Evolutionary conservation across 2,113 vertebrate species (phyloP).

Genomic region (Tricholaema leucomelas): DNA sequence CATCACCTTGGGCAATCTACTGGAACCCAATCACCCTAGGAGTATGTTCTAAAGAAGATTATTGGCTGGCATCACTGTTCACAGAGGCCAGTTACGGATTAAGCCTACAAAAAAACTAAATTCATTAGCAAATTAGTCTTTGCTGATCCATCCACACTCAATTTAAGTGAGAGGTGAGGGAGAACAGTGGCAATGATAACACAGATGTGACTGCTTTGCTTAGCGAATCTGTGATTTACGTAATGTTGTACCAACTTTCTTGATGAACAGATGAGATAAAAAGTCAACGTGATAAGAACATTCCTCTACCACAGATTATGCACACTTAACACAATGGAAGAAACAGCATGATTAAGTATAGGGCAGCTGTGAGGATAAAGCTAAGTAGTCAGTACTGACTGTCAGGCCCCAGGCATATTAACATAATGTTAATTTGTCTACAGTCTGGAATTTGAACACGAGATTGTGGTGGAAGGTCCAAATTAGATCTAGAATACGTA

Average conservation of each 20-base stretch:
- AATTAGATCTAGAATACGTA: too few species aligned
- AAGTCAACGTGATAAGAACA: not conserved
- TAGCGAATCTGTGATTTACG: not conserved
- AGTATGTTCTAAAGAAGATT: not conserved
- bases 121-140: slow-evolving; percentile 3
- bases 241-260: not conserved
- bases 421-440: not conserved
- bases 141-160: not conserved
- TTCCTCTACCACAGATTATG: not conserved
- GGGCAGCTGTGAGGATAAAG: not conserved
- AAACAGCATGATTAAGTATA: not conserved
- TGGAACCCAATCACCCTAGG: not conserved
- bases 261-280: not conserved
- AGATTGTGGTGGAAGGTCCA: too few species aligned
- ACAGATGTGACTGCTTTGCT: not conserved
- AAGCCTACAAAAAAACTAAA: not conserved
- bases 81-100: not conserved
- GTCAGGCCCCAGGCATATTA: not conserved
- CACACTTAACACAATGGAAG: not conserved
- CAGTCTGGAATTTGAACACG: not conserved
- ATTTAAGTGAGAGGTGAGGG: not conserved
- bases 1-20: not conserved
- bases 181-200: not conserved
- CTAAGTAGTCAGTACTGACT: not conserved
- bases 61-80: not conserved